These are phyloP conservation scores for Cinclus cinclus DNA, from an alignment of 2,113 vertebrate genomes.

Conservation along the genomic window DNA sequence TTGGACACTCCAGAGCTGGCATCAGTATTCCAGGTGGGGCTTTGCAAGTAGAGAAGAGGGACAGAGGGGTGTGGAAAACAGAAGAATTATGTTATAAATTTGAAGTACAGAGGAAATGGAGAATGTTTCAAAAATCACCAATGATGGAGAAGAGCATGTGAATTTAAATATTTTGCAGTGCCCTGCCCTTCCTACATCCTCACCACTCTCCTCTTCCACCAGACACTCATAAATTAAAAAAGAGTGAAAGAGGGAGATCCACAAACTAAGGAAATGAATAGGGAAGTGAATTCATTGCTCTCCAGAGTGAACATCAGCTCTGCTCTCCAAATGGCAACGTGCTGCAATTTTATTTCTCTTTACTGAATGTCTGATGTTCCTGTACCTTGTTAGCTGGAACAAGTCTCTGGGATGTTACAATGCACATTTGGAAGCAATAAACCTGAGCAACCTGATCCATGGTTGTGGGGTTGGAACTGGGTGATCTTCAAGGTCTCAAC, in stretches of 20 bases:
- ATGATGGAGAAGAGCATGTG: accelerated
- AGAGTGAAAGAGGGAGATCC: not conserved
- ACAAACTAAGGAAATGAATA: not conserved
- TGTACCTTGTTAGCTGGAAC: not conserved
- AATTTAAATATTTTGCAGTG: not conserved
- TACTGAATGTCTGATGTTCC: not conserved
- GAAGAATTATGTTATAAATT: not conserved
- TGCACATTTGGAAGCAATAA: not conserved
- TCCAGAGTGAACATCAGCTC: not conserved
- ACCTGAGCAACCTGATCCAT: not conserved
- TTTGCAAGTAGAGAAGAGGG: not conserved
- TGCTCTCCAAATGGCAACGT: not conserved
- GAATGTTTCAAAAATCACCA: not conserved
- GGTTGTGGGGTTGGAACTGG: not conserved
- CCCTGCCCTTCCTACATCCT: not conserved
- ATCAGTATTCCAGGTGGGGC: not conserved
- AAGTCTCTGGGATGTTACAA: not conserved
- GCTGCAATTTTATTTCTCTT: not conserved
- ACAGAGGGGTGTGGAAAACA: not conserved
- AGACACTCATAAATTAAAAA: not conserved
- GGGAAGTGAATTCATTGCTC: not conserved
- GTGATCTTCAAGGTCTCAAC: not conserved
- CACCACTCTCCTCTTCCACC: not conserved
- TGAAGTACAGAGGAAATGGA: not conserved
- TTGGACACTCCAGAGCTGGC: not conserved